phyloP scores from a whole-genome alignment of 2,797 vertebrate genomes.

The Oreochromis grahami region DNA sequence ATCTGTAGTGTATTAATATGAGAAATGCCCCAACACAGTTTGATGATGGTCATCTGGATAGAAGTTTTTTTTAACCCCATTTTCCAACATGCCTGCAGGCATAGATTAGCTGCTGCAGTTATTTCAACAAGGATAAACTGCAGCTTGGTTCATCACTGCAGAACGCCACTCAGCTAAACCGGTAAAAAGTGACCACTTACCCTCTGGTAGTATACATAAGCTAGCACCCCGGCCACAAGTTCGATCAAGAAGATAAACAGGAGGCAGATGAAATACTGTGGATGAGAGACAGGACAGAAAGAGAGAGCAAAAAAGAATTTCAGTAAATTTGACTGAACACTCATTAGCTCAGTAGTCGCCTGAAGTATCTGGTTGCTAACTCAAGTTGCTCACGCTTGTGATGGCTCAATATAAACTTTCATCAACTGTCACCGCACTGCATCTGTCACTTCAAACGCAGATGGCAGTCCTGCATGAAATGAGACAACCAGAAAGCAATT shows the following conservation, averaged over 20 bases:
- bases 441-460: constrained; percentile 37
- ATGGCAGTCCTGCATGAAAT: constrained; percentile 12
- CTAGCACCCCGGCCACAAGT: constrained; percentile 84
- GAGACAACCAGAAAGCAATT: background rate
- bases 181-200: constrained; percentile 64
- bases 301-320: background rate
- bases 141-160: background rate
- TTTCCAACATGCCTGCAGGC: background rate
- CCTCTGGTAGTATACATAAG: constrained; percentile 86
- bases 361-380: background rate
- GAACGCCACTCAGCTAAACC: background rate
- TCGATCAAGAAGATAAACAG: constrained; percentile 86
- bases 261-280: constrained; percentile 83
- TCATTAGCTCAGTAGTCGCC: background rate
- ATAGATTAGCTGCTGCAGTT: background rate
- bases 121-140: background rate
- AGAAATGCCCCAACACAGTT: background rate
- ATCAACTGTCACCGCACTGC: constrained; percentile 24
- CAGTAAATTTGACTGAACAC: background rate
- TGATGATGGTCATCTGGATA: background rate
- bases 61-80: background rate
- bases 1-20: background rate
- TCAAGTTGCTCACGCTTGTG: constrained; percentile 14
- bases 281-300: background rate
- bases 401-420: constrained; percentile 19